phyloP scores from a whole-genome alignment of 2,888 invertebrate genomes.

The Eupithecia subfuscata region DNA sequence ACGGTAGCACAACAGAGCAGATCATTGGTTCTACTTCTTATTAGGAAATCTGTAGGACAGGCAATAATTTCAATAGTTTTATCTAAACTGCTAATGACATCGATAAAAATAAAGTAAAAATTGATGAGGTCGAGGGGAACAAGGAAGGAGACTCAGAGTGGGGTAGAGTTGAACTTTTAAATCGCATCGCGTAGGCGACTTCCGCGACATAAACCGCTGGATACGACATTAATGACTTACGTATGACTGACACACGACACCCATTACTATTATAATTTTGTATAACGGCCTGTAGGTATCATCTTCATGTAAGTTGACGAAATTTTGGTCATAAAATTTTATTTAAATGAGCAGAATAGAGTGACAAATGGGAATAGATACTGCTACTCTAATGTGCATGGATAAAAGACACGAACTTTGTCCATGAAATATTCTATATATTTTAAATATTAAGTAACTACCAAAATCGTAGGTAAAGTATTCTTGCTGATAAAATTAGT shows the following conservation, averaged over 20 bases:
- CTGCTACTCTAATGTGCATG: constrained; percentile 17
- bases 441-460: not conserved
- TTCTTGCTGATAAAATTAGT: not conserved
- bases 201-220: constrained; percentile 60
- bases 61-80: constrained; percentile 20
- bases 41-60: constrained; percentile 10
- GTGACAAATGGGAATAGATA: constrained; percentile 35
- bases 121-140: constrained; percentile 36
- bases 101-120: constrained; percentile 38
- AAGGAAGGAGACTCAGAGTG: constrained; percentile 38
- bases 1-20: constrained; percentile 33
- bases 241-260: constrained; percentile 60
- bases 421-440: not conserved
- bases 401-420: constrained; percentile 14
- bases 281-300: constrained; percentile 48
- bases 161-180: constrained; percentile 54
- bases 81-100: constrained; percentile 28
- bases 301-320: constrained; percentile 36
- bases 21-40: constrained; percentile 26
- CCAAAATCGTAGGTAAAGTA: not conserved
- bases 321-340: constrained; percentile 35
- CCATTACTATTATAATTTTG: constrained; percentile 62
- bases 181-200: constrained; percentile 67
- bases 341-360: constrained; percentile 33
- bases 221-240: constrained; percentile 56